Evolutionary conservation across 2,888 invertebrate species (phyloP), one percentile per base, ranked within the genome.

Genomic region (Campaea margaritaria): DNA sequence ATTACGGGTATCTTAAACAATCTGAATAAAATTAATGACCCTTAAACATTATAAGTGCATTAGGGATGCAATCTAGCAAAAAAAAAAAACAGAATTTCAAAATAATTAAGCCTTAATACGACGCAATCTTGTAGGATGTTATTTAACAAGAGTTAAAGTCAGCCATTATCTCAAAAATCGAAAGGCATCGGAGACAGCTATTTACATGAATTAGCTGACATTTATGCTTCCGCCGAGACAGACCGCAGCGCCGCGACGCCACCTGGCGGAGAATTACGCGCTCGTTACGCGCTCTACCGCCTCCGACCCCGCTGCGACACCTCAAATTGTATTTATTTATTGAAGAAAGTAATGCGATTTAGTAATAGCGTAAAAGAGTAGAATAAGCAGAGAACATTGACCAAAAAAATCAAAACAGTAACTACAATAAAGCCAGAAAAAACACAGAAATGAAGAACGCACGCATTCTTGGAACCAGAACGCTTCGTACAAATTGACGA

Each of bases 141-240:
- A 1, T 9, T 31, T 31, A 31, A 31, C 4, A 3, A 10, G 9
- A 31, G 2, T 31, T 5, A 12, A 12, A n/a, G n/a, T n/a, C 36
- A 36, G 8, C 52, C 47, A 14, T 53, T 50, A 21, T 67, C 67
- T 67, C 68, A 86, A 83, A 83, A 82, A 82, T 83, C 81, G 81
- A 83, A 82, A 73, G 78, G 53, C 64, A 67, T 61, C 59, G 64
- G 51, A 51, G 48, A 49, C 53, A 67, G 86, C 89, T 89, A 91
- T 89, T 91, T 89, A 87, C 88, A 86, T 87, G 88, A 91, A 90
- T 91, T 89, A 90, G 86, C 76, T 82, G 90, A 88, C 90, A 86
- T 89, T 91, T 86, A 91, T 89, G 86, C 82, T 83, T 81, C 86
- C 85, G 82, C 71, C 76, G 89, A 89, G 90, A 89, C 87, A 87